phyloP scores from a whole-genome alignment of 2,113 vertebrate species.

The Nerophis ophidion region DNA sequence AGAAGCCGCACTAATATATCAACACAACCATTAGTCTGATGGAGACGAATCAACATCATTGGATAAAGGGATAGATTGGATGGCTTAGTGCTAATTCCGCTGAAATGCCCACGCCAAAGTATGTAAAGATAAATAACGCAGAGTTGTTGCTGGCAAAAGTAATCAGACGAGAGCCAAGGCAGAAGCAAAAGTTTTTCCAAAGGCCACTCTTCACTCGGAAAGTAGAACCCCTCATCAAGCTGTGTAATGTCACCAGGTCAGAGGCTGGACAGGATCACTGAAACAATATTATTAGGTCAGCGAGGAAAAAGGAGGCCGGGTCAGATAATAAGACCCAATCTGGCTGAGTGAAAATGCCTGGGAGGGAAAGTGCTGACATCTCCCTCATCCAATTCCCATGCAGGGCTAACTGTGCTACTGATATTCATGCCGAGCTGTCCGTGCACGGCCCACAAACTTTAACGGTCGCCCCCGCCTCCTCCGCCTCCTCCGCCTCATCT shows the following conservation, averaged over 20 bases:
- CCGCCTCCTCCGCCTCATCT: slow-evolving; percentile 51
- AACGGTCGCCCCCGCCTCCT: slow-evolving; percentile 30
- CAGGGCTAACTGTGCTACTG: slow-evolving; percentile 44
- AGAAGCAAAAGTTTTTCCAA: slow-evolving; percentile 16
- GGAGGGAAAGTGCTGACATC: slow-evolving; percentile 68
- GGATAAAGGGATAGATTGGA: slow-evolving; percentile 3
- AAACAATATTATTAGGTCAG: slow-evolving; percentile 71
- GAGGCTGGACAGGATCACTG: slow-evolving; percentile 57
- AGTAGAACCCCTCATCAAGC: slow-evolving; percentile 40
- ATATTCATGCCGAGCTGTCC: slow-evolving; percentile 66
- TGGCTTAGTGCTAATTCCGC: slow-evolving; percentile 24
- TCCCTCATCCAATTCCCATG: slow-evolving; percentile 58
- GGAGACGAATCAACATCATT: slow-evolving; percentile 30
- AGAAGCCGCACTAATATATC: slow-evolving; percentile 6
- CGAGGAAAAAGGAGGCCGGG: slow-evolving; percentile 54
- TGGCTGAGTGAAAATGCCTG: slow-evolving; percentile 59
- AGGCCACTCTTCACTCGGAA: slow-evolving; percentile 17
- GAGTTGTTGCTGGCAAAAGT: slow-evolving; percentile 7
- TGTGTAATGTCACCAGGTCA: slow-evolving; percentile 52
- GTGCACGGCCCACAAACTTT: slow-evolving; percentile 73
- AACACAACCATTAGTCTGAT: slow-evolving; percentile 8
- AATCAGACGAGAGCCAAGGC: neutral
- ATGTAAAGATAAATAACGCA: slow-evolving; percentile 23
- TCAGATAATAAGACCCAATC: slow-evolving; percentile 71
- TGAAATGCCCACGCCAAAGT: slow-evolving; percentile 12